Evolutionary conservation across 1,140 invertebrate genomes (phyloP).

Genomic region (Chironomus striatipennis): DNA sequence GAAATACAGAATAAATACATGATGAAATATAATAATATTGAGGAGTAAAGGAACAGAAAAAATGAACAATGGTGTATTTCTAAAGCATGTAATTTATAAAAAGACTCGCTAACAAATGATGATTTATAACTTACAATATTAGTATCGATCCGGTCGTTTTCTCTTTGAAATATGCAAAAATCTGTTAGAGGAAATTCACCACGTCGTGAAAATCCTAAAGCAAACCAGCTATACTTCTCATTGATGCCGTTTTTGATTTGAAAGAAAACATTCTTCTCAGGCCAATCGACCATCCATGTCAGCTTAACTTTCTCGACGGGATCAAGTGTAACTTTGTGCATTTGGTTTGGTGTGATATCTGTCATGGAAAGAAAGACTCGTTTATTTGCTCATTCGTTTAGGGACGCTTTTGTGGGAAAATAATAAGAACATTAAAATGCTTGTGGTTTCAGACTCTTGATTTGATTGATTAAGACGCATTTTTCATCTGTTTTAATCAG

Average conservation of each 20-base stretch:
- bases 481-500: background rate
- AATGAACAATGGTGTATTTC: background rate
- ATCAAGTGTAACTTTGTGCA: background rate
- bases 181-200: slow-evolving; percentile 71
- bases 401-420: background rate
- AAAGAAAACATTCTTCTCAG: slow-evolving; percentile 40
- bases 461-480: background rate
- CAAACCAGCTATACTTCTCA: slow-evolving; percentile 58
- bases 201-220: slow-evolving; percentile 86
- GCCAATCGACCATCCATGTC: slow-evolving; percentile 41
- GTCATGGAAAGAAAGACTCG: no score
- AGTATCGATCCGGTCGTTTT: slow-evolving; percentile 38
- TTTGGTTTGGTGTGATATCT: slow-evolving; percentile 16
- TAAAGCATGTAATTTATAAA: background rate
- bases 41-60: slow-evolving; percentile 2
- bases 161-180: slow-evolving; percentile 66
- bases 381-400: no score
- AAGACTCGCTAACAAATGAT: slow-evolving; percentile 4
- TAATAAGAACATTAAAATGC: background rate
- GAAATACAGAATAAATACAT: background rate
- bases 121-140: slow-evolving; percentile 29
- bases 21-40: slow-evolving; percentile 3
- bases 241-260: slow-evolving; percentile 39
- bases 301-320: slow-evolving; percentile 33
- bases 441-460: background rate